These are phyloP conservation scores for Zaprionus taronus DNA, from an alignment of 1,140 invertebrate species.

Conservation along the genomic window DNA sequence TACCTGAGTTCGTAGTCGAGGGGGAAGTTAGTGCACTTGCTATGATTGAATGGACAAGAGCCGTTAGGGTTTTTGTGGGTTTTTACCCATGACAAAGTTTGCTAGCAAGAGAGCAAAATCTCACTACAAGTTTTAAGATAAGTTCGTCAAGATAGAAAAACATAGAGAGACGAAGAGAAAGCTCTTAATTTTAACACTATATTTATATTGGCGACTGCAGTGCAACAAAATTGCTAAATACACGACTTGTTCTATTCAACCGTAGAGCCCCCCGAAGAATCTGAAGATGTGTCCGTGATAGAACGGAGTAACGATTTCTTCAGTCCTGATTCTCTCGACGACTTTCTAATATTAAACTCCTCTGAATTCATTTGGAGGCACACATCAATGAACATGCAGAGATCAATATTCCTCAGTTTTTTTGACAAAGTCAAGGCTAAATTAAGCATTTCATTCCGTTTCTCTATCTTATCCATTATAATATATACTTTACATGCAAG, in stretches of 20 bases:
- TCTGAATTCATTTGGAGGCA: constrained; percentile 60
- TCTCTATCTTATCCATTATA: constrained; percentile 64
- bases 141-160: constrained; percentile 5
- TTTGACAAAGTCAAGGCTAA: constrained; percentile 53
- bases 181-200: constrained; percentile 12
- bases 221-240: constrained; percentile 8
- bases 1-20: constrained; percentile 51
- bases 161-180: neutral
- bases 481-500: constrained; percentile 68
- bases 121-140: constrained; percentile 3
- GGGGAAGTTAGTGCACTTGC: constrained; percentile 45
- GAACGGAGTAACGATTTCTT: neutral
- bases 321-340: neutral
- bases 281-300: neutral
- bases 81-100: constrained; percentile 41
- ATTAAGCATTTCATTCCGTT: constrained; percentile 40
- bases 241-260: neutral
- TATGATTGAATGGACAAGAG: constrained; percentile 69
- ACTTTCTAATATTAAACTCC: constrained; percentile 57
- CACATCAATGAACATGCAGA: constrained; percentile 64
- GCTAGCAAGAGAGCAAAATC: neutral
- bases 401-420: constrained; percentile 52
- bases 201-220: constrained; percentile 8
- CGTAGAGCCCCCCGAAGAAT: neutral
- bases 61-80: constrained; percentile 55